Conservation (phyloP, 2,113 vertebrate species). For the Aphyosemion australe region DNA sequence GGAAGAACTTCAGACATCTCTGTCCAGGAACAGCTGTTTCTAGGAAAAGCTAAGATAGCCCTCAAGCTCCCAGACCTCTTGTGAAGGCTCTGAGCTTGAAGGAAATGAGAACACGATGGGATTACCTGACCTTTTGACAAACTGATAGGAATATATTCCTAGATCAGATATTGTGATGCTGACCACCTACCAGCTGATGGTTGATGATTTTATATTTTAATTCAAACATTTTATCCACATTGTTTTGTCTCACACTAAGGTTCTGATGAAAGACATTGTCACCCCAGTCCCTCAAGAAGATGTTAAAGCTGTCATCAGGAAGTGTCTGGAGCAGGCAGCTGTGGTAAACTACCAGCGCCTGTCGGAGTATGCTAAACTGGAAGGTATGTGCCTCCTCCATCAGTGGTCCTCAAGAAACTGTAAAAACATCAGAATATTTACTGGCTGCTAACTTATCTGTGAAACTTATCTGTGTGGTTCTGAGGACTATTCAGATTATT, state of each 20-base stretch:
- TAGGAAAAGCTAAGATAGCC: too few species aligned
- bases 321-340: slow-evolving; percentile 97
- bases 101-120: too few species aligned
- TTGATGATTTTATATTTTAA: background rate
- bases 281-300: slow-evolving; percentile 96
- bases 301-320: slow-evolving; percentile 95
- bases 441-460: too few species aligned
- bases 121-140: background rate
- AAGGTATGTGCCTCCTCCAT: slow-evolving; percentile 84
- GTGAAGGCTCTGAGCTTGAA: too few species aligned
- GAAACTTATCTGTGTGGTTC: too few species aligned
- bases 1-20: too few species aligned
- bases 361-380: slow-evolving; percentile 98
- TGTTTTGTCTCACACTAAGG: slow-evolving; percentile 74
- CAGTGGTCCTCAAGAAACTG: background rate
- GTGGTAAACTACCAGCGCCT: slow-evolving; percentile 97
- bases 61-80: too few species aligned
- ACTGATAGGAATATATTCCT: background rate
- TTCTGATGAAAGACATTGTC: slow-evolving; percentile 99
- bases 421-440: background rate
- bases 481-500: too few species aligned
- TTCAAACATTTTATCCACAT: background rate
- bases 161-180: too few species aligned
- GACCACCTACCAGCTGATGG: too few species aligned
- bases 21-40: too few species aligned